Conservation (phyloP, 2,797 vertebrate species). For the Pangasius mekongensis region DNA sequence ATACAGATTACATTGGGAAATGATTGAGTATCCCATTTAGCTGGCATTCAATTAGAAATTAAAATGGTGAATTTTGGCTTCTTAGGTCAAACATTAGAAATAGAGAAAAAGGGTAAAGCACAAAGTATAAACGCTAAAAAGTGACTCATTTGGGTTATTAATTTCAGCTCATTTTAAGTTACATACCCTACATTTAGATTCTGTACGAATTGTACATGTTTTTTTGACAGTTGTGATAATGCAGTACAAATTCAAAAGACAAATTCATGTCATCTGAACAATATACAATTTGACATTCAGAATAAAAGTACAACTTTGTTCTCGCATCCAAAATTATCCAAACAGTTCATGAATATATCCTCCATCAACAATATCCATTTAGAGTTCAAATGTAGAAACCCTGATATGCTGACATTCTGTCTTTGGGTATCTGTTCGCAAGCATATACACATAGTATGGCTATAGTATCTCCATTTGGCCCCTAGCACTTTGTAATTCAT, state of each 20-base stretch:
- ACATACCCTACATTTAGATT: not conserved
- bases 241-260: too few relatives aligned
- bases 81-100: not conserved
- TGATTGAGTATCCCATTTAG: not conserved
- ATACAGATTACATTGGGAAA: not conserved
- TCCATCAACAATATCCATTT: not conserved
- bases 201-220: not conserved
- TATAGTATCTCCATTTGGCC: slow-evolving; percentile 30
- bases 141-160: not conserved
- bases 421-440: slow-evolving; percentile 10
- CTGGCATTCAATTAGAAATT: not conserved
- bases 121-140: not conserved
- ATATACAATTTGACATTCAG: slow-evolving; percentile 20
- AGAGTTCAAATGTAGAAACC: not conserved
- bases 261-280: not conserved
- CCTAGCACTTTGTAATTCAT: slow-evolving; percentile 51
- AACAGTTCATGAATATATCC: not conserved
- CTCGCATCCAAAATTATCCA: slow-evolving; percentile 19
- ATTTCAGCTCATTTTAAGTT: not conserved
- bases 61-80: not conserved
- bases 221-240: not conserved
- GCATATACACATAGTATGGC: slow-evolving; percentile 13
- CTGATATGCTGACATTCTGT: not conserved
- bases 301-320: slow-evolving; percentile 39
- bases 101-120: not conserved